phyloP scores from a whole-genome alignment of 2,888 invertebrate genomes.

The Stegophylla sp. region DNA sequence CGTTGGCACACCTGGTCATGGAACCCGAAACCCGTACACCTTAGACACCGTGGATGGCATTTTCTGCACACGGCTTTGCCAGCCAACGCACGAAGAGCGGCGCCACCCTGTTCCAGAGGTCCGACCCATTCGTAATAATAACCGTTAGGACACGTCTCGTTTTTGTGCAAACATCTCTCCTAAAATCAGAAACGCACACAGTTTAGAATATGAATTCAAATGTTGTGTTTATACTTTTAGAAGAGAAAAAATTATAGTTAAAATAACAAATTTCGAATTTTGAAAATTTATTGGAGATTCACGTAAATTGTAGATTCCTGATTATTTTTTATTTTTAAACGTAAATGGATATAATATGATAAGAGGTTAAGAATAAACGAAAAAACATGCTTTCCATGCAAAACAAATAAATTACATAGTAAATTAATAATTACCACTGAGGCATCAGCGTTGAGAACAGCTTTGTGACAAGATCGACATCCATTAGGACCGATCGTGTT shows the following conservation, averaged over 20 bases:
- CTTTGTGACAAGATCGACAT: slow-evolving; percentile 90
- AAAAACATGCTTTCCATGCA: neutral
- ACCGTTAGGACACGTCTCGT: slow-evolving; percentile 82
- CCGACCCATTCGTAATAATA: slow-evolving; percentile 86
- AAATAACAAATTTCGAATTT: too few relatives aligned
- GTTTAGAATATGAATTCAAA: too few relatives aligned
- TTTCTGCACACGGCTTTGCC: slow-evolving; percentile 88
- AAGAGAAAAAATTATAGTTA: too few relatives aligned
- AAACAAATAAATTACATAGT: slow-evolving; percentile 12
- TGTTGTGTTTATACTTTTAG: too few relatives aligned
- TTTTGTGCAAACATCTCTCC: slow-evolving; percentile 78
- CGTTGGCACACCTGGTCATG: slow-evolving; percentile 85
- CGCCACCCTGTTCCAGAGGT: slow-evolving; percentile 72
- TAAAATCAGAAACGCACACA: slow-evolving; percentile 51
- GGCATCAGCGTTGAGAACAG: slow-evolving; percentile 78
- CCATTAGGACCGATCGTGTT: slow-evolving; percentile 83
- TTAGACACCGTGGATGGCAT: slow-evolving; percentile 87
- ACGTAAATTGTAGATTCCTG: too few relatives aligned
- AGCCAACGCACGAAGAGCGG: slow-evolving; percentile 74
- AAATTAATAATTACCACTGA: slow-evolving; percentile 67
- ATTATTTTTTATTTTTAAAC: too few relatives aligned
- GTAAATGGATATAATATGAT: too few relatives aligned
- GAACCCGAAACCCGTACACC: slow-evolving; percentile 87
- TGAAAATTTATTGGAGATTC: too few relatives aligned
- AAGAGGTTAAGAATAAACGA: too few relatives aligned